Conservation (phyloP, 1,140 invertebrate species). For the Thalassaphorura encarpata region DNA sequence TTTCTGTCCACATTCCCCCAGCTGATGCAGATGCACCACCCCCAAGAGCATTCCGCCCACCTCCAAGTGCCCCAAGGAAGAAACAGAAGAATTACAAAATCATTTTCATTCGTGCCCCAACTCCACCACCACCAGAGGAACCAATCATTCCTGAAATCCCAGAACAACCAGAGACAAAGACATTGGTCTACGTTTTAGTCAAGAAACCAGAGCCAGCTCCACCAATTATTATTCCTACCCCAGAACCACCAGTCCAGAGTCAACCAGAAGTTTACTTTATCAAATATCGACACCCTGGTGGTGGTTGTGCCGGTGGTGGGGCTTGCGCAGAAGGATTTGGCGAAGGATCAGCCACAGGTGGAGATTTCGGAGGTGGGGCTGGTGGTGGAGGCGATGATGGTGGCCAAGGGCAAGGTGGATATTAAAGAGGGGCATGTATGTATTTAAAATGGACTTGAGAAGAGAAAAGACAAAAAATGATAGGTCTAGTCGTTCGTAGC, state of each 20-base stretch:
- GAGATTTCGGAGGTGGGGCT: too few relatives aligned
- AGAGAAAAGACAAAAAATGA: too few relatives aligned
- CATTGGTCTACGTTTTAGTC: conserved; percentile 75
- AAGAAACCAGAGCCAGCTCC: conserved; percentile 73
- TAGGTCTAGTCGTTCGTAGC: too few relatives aligned
- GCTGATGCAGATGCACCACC: conserved; percentile 51
- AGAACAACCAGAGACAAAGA: conserved; percentile 56
- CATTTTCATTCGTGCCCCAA: conserved; percentile 76
- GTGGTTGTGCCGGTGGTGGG: too few relatives aligned
- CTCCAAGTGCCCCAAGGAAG: conserved; percentile 45
- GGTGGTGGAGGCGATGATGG: too few relatives aligned
- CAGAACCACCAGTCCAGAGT: conserved; percentile 61
- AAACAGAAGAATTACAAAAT: conserved; percentile 81
- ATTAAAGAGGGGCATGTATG: too few relatives aligned
- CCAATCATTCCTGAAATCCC: conserved; percentile 37
- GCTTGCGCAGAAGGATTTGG: too few relatives aligned
- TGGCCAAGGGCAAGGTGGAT: too few relatives aligned
- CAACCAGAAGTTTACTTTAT: conserved; percentile 81
- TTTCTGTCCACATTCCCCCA: conserved; percentile 74
- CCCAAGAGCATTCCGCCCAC: conserved; percentile 37
- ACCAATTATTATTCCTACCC: conserved; percentile 59
- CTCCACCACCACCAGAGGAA: conserved; percentile 61
- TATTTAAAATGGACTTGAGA: too few relatives aligned
- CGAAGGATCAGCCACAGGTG: too few relatives aligned
- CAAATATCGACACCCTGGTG: conserved; percentile 65